Base-by-base conservation (phyloP, 2,113 vertebrate genomes). In the Hippoglossus stenolepis region DNA sequence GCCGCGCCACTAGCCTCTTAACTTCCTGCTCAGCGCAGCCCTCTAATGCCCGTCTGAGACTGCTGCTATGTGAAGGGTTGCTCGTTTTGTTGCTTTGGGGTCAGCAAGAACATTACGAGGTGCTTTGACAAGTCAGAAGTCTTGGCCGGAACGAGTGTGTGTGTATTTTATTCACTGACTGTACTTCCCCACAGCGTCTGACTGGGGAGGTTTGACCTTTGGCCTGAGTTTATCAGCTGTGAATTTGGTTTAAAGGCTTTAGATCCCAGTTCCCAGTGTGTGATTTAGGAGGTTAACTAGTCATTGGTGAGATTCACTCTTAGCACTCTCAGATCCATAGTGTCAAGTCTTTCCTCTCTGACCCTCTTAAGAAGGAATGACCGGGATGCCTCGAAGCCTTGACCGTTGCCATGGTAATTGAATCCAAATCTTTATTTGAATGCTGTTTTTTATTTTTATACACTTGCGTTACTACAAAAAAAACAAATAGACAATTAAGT, bases 71-170 rank as follows among this genome's bases (percentile, higher is more conserved):
- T n/a, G 15, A 63, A 61, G 24, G 61, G 35, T 74, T 80, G 77
- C 85, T 86, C 76, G 49, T 83, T 86, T 75, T 70, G 78, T 70
- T 74, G 74, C 86, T 80, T 59, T 74, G 70, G 86, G 89, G 90
- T 87, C 85, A 84, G 75, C 64, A 49, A 58, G 84, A 85, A 91
- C 83, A 89, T 91, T 84, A 90, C 49, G 26, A 64, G 77, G 70
- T 72, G 77, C 73, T 87, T 68, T 38, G 70, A 75, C 74, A 23
- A 80, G 83, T 89, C 84, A 86, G 69, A 82, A 76, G 75, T 78
- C 75, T 78, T 74, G 79, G 77, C 84, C 58, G 31, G 80, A 65
- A 67, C 35, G 53, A 71, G 49, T 77, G 60, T 77, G 79, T 65
- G 60, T 43, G 61, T 63, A 57, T 78, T 81, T 84, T 64, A 75